These are phyloP conservation scores for Drosophila sordidapex DNA, from an alignment of 2,888 invertebrate species.

Conservation along the genomic window DNA sequence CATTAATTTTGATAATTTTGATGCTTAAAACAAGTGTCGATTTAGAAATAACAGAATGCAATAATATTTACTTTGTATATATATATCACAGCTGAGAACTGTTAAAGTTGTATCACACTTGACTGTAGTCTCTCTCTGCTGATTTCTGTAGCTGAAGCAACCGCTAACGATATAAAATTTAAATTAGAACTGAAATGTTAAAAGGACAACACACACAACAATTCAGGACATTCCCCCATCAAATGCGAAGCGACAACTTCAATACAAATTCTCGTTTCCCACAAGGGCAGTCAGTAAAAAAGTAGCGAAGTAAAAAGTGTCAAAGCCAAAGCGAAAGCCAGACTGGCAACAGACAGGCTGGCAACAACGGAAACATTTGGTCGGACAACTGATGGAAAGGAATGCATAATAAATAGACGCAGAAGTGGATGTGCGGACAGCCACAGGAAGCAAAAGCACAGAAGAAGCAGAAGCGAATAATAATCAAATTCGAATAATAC, in stretches of 20 bases:
- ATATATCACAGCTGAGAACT: not conserved
- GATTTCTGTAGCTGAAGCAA: not conserved
- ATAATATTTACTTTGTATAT: conserved; percentile 29
- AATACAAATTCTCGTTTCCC: conserved; percentile 14
- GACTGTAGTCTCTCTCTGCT: too few species aligned
- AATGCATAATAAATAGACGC: conserved; percentile 63
- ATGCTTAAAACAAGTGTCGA: too few species aligned
- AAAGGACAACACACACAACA: conserved; percentile 45
- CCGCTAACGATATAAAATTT: conserved; percentile 58
- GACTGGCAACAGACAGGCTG: conserved; percentile 43
- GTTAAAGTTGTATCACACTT: conserved; percentile 11
- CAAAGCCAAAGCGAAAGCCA: conserved; percentile 44
- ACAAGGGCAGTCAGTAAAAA: not conserved
- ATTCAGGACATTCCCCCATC: conserved; percentile 4
- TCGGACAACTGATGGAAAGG: conserved; percentile 53
- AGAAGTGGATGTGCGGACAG: conserved; percentile 11
- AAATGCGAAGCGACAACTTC: conserved; percentile 40
- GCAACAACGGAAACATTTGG: conserved; percentile 55
- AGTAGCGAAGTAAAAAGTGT: conserved; percentile 39
- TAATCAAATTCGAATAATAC: conserved; percentile 66
- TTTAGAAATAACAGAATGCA: conserved; percentile 20
- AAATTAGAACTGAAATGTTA: conserved; percentile 70
- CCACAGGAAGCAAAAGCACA: conserved; percentile 3
- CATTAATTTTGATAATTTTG: not conserved
- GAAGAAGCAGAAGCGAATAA: conserved; percentile 37